Evolutionary conservation across 1,140 invertebrate genomes (phyloP).

Genomic region (Gonioctena quinquepunctata): DNA sequence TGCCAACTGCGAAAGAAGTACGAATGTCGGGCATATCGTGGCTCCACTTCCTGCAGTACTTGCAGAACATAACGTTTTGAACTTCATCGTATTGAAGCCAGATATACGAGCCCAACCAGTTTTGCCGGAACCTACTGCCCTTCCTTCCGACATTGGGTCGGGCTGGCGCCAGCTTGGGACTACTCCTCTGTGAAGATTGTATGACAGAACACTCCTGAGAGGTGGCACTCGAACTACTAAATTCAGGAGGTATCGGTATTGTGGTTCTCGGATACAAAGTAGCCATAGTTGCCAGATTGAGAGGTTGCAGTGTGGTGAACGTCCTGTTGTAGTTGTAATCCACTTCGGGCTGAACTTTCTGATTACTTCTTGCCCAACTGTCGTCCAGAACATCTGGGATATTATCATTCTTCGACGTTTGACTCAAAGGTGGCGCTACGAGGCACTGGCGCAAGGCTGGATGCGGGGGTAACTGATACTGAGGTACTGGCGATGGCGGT

Average conservation of each 20-base stretch:
- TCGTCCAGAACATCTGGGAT: background rate
- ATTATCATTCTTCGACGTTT: background rate
- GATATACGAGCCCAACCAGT: constrained; percentile 68
- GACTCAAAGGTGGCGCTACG: constrained; percentile 26
- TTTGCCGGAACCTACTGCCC: constrained; percentile 65
- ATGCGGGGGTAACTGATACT: background rate
- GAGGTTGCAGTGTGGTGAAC: constrained; percentile 17
- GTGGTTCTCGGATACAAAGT: constrained; percentile 36
- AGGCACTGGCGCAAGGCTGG: constrained; percentile 32
- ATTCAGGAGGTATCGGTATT: constrained; percentile 38
- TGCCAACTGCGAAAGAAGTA: constrained; percentile 75
- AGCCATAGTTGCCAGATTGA: constrained; percentile 24
- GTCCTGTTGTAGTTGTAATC: constrained; percentile 8
- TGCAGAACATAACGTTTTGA: constrained; percentile 73
- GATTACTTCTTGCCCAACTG: background rate
- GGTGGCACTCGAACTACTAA: constrained; percentile 24
- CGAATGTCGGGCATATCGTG: constrained; percentile 69
- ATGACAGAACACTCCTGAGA: constrained; percentile 59
- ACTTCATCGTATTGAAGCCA: constrained; percentile 72
- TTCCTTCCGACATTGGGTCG: constrained; percentile 56
- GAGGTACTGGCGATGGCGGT: constrained; percentile 18
- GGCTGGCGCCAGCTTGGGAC: background rate
- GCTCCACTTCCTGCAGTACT: constrained; percentile 73
- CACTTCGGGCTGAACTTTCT: background rate
- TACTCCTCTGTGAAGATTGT: constrained; percentile 38